Evolutionary conservation across 1,140 invertebrate species (phyloP).

Genomic region (Caerostris darwini): DNA sequence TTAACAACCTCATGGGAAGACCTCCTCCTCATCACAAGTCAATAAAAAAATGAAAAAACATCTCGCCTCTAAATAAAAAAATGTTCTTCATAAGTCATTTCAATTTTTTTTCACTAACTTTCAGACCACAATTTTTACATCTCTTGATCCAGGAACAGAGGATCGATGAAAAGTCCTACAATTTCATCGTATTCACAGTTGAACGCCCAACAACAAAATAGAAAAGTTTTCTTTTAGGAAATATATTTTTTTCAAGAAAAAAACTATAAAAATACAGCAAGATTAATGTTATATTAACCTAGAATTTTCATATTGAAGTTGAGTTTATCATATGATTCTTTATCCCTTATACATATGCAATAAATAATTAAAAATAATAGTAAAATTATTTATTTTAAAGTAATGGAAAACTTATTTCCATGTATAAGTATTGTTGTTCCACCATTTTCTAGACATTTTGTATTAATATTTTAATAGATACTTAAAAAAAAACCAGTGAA

Average conservation of each 20-base stretch:
- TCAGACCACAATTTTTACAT: neutral
- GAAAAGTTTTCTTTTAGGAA: neutral
- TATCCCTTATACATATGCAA: too few relatives aligned
- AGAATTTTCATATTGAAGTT: too few relatives aligned
- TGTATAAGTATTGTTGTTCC: too few relatives aligned
- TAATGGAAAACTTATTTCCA: too few relatives aligned
- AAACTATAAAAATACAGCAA: too few relatives aligned
- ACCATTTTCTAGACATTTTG: neutral
- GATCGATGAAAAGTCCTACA: neutral
- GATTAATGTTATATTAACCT: too few relatives aligned
- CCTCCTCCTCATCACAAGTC: neutral
- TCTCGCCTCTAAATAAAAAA: neutral
- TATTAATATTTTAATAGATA: neutral
- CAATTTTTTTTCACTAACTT: constrained; percentile 11
- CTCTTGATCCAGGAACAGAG: constrained; percentile 1
- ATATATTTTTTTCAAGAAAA: too few relatives aligned
- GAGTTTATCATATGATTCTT: too few relatives aligned
- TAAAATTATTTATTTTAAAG: too few relatives aligned
- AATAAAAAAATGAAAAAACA: neutral
- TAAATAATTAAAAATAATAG: too few relatives aligned
- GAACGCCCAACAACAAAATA: neutral
- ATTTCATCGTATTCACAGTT: neutral
- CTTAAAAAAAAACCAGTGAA: too few relatives aligned
- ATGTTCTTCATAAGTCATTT: constrained; percentile 19
- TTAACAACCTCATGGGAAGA: constrained; percentile 36